Percentiles rank a stretch among this genome's conserved stretches.
phyloP scores from a whole-genome alignment of 2,888 invertebrate genomes.

The Lithophane ornitopus region DNA sequence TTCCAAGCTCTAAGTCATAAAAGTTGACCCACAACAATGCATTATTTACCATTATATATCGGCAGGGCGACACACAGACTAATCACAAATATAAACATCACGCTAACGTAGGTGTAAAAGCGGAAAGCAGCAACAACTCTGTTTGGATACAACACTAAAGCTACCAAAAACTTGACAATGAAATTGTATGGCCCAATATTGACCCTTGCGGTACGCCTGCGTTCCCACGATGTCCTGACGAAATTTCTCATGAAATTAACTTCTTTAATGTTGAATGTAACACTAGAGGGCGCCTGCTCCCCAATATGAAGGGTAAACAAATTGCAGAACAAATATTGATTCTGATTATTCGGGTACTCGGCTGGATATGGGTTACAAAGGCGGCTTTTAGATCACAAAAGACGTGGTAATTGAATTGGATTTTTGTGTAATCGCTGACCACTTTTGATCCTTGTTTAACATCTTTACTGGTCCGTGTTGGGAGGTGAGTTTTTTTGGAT shows the following conservation, averaged over 20 bases:
- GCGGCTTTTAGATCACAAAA: slow-evolving; percentile 89
- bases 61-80: slow-evolving; percentile 87
- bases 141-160: slow-evolving; percentile 80
- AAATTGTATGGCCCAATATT: slow-evolving; percentile 84
- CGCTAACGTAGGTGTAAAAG: slow-evolving; percentile 88
- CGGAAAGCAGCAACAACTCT: slow-evolving; percentile 78
- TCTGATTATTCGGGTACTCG: slow-evolving; percentile 84
- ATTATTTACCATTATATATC: slow-evolving; percentile 90
- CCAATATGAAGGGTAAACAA: slow-evolving; percentile 79
- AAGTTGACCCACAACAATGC: slow-evolving; percentile 88
- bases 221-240: slow-evolving; percentile 88
- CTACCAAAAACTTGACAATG: slow-evolving; percentile 81
- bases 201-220: slow-evolving; percentile 81
- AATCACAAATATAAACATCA: slow-evolving; percentile 87
- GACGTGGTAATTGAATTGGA: slow-evolving; percentile 87
- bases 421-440: slow-evolving; percentile 83
- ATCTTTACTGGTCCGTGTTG: slow-evolving; percentile 72
- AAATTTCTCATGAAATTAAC: slow-evolving; percentile 84
- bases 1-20: slow-evolving; percentile 83
- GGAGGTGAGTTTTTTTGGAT: slow-evolving; percentile 63
- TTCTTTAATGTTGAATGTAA: slow-evolving; percentile 77
- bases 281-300: slow-evolving; percentile 82
- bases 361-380: slow-evolving; percentile 73
- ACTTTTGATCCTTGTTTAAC: slow-evolving; percentile 85
- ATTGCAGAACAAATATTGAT: slow-evolving; percentile 86